Conservation (phyloP, 1,140 invertebrate species). For the Lycorma delicatula region DNA sequence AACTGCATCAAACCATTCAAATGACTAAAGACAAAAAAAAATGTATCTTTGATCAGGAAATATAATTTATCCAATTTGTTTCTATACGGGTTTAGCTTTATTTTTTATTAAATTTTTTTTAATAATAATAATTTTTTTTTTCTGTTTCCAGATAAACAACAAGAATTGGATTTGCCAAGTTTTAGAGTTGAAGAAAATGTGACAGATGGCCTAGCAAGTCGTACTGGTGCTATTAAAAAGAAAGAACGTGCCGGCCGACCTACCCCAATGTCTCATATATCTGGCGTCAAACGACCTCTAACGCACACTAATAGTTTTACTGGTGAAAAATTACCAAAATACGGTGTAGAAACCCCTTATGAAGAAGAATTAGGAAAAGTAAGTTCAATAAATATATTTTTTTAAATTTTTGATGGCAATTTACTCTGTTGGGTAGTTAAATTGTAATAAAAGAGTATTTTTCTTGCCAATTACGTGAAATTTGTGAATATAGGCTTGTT, state of each 20-base stretch:
- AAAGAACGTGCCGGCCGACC: slow-evolving; percentile 47
- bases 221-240: slow-evolving; percentile 34
- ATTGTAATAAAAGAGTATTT: neutral
- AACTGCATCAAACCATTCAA: no score
- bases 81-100: no score
- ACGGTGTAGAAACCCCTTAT: slow-evolving; percentile 83
- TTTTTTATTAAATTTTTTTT: no score
- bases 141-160: slow-evolving; percentile 78
- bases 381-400: slow-evolving; percentile 18
- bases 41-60: no score
- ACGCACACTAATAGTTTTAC: slow-evolving; percentile 88
- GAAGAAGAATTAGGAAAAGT: slow-evolving; percentile 83
- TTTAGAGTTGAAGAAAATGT: slow-evolving; percentile 65
- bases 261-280: slow-evolving; percentile 77
- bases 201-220: slow-evolving; percentile 26
- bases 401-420: no score
- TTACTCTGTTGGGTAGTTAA: no score
- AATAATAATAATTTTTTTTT: slow-evolving; percentile 12
- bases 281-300: slow-evolving; percentile 76
- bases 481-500: neutral
- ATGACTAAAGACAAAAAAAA: no score
- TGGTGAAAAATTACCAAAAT: slow-evolving; percentile 75
- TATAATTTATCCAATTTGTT: no score
- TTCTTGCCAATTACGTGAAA: neutral
- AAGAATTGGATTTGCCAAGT: slow-evolving; percentile 87